These are phyloP conservation scores for Cyprinodon diabolis DNA, from an alignment of 2,797 vertebrate species.

Conservation along the genomic window DNA sequence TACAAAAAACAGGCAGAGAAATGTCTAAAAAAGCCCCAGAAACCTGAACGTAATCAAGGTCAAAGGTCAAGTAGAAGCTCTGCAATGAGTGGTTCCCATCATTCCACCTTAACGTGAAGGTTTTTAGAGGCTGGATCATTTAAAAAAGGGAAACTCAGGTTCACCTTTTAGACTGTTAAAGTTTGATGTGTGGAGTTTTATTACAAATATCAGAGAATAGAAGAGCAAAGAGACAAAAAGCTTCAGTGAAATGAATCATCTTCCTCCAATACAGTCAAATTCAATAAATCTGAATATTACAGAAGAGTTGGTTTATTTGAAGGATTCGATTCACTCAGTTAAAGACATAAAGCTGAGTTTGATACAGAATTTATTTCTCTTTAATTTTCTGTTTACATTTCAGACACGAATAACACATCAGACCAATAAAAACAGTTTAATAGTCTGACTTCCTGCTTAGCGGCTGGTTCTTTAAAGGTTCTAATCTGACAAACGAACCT, in stretches of 20 bases:
- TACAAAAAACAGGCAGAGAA: neutral
- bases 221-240: constrained; percentile 8
- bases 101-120: neutral
- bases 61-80: neutral
- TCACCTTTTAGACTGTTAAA: neutral
- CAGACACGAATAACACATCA: neutral
- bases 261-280: constrained; percentile 48
- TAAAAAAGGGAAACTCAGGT: neutral
- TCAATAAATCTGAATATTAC: neutral
- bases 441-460: too few species aligned
- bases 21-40: neutral
- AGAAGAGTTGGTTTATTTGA: neutral
- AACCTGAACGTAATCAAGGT: neutral
- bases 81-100: neutral
- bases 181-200: neutral
- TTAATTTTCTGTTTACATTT: neutral
- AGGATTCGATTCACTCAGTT: neutral
- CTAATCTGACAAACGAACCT: neutral
- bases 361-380: neutral
- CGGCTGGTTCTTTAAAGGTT: neutral
- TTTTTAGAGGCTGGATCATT: neutral
- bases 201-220: neutral
- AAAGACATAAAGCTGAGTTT: neutral
- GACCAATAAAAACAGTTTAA: neutral
- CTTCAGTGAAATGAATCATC: neutral